Evolutionary conservation across 2,888 invertebrate species (phyloP).

Genomic region (Calephelis perditalis): DNA sequence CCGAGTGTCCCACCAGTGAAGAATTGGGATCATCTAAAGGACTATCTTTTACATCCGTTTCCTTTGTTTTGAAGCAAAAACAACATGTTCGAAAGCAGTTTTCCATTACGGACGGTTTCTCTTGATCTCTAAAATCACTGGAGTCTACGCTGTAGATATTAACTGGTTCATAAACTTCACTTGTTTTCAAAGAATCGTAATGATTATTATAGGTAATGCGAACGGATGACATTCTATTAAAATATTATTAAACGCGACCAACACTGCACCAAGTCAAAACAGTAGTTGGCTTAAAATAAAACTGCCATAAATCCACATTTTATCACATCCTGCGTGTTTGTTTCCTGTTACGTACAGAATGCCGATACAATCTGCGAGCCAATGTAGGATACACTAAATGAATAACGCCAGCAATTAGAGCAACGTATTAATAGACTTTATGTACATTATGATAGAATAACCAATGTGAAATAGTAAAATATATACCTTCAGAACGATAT

Average conservation of each 20-base stretch:
- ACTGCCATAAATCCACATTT: constrained; percentile 54
- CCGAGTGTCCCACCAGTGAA: constrained; percentile 47
- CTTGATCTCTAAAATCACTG: constrained; percentile 27
- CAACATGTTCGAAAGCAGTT: constrained; percentile 42
- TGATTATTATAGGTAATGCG: background rate
- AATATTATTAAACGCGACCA: constrained; percentile 37
- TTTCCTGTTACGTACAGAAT: constrained; percentile 57
- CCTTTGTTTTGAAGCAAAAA: constrained; percentile 44
- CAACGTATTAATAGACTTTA: constrained; percentile 24
- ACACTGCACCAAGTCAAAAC: constrained; percentile 37
- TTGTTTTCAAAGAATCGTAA: constrained; percentile 19
- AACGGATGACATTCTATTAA: constrained; percentile 41
- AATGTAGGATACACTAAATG: constrained; percentile 35
- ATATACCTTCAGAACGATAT: constrained; percentile 38
- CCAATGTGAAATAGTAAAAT: background rate
- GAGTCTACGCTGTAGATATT: constrained; percentile 47
- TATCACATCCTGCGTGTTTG: constrained; percentile 62
- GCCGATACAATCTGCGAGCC: constrained; percentile 43
- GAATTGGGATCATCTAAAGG: constrained; percentile 48
- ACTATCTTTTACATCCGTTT: constrained; percentile 38
- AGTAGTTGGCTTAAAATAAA: constrained; percentile 43
- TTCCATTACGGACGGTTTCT: constrained; percentile 39
- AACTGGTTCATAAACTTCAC: constrained; percentile 41
- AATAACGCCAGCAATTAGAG: constrained; percentile 39
- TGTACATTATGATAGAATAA: constrained; percentile 16